Evolutionary conservation across 2,888 invertebrate species (phyloP).

Genomic region (Trilocha varians): DNA sequence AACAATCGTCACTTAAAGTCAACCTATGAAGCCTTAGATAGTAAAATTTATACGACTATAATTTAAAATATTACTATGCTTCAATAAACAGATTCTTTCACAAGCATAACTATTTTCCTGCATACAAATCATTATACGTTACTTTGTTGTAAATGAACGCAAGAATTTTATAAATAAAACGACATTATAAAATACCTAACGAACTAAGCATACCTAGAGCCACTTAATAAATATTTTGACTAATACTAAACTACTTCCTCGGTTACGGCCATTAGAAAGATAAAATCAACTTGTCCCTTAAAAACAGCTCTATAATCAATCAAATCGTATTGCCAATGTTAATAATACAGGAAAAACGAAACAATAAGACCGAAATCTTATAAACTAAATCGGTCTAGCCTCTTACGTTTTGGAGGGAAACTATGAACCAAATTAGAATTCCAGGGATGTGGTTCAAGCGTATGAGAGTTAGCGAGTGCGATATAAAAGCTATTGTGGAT

Average conservation of each 20-base stretch:
- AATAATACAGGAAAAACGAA: slow-evolving; percentile 44
- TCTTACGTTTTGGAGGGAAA: slow-evolving; percentile 58
- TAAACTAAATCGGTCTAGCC: slow-evolving; percentile 51
- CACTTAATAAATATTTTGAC: too few relatives aligned
- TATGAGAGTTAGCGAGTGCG: slow-evolving; percentile 14
- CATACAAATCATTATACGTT: too few relatives aligned
- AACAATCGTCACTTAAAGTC: too few relatives aligned
- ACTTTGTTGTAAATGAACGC: too few relatives aligned
- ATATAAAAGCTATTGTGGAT: neutral
- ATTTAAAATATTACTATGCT: too few relatives aligned
- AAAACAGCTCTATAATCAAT: slow-evolving; percentile 12
- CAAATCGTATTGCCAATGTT: slow-evolving; percentile 17
- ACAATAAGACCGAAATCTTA: slow-evolving; percentile 52
- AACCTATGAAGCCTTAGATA: too few relatives aligned
- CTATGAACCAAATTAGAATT: slow-evolving; percentile 53
- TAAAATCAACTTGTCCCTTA: slow-evolving; percentile 2
- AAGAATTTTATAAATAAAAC: too few relatives aligned
- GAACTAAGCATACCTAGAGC: too few relatives aligned
- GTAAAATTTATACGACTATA: too few relatives aligned
- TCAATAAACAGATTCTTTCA: too few relatives aligned
- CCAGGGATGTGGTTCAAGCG: slow-evolving; percentile 25
- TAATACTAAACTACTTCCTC: neutral
- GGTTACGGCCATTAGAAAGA: neutral
- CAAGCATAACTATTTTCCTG: too few relatives aligned
- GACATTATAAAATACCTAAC: too few relatives aligned